Evolutionary conservation across 2,797 vertebrate species (phyloP), one percentile per base, ranked within the genome.

Genomic region (Gouania willdenowi): DNA sequence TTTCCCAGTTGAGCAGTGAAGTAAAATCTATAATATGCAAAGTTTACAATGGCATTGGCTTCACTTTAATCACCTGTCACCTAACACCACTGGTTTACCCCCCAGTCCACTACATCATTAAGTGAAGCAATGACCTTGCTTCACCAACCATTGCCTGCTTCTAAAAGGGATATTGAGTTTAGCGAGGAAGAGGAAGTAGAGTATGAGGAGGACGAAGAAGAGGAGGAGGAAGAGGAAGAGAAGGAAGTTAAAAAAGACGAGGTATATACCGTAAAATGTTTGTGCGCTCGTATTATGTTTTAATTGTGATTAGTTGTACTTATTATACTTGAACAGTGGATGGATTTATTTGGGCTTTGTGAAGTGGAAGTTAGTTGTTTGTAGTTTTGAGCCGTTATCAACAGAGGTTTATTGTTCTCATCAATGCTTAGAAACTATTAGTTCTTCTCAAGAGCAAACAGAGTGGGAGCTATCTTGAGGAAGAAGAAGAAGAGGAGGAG

Each of bases 91-190:
- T 53, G 17, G 54, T 71, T 59, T 61, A 66, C 69, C n/a, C 71
- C 54, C 35, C 75, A 88, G 86, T 82, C 83, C 21, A 11, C 70
- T 8, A 18, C 61, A 41, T 82, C 81, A 49, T 62, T 86, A 56
- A 41, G 46, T 59, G 69, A 71, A 27, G 65, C 78, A 49, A 56
- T 56, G 27, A 43, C 63, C 29, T 42, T 77, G 29, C 51, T 58
- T 35, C 80, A 36, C 16, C 73, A 61, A 19, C 50, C 49, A 25
- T 47, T 56, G 41, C 57, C 60, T 42, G 67, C 75, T n/a, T 37
- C 51, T 54, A 69, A 73, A 58, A 59, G 48, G 22, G 29, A 50
- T 35, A 13, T 55, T 61, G 66, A 71, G 31, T 62, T 54, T 78
- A 82, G 77, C 78, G 73, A 79, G 46, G 81, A 75, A 25, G 73